phyloP scores from a whole-genome alignment of 2,888 invertebrate genomes.

The Stenichneumon culpator region DNA sequence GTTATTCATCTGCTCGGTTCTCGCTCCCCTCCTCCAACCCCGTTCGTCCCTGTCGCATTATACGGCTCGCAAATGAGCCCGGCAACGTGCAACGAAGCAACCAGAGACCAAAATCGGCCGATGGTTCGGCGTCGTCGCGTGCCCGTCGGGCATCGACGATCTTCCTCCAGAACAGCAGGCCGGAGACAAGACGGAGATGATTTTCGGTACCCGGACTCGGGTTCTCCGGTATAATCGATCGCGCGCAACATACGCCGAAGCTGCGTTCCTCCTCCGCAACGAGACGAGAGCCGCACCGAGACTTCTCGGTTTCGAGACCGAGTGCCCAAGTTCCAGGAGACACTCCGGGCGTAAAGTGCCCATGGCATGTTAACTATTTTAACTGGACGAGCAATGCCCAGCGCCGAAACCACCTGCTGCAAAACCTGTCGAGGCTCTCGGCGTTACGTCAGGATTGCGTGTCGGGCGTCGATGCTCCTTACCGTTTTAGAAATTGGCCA shows the following conservation, averaged over 20 bases:
- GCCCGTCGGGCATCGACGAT: constrained; percentile 17
- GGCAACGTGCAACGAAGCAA: constrained; percentile 3
- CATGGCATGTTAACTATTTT: constrained; percentile 23
- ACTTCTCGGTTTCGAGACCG: not conserved
- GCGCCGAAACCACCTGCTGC: too few species aligned
- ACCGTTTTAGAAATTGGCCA: too few species aligned
- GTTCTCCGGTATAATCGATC: not conserved
- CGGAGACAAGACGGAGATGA: not conserved
- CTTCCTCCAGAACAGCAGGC: not conserved
- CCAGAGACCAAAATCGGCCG: constrained; percentile 35
- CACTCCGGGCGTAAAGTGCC: constrained; percentile 10
- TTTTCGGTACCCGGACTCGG: not conserved
- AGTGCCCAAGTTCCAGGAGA: not conserved
- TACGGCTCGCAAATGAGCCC: constrained; percentile 3
- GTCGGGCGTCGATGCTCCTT: too few species aligned
- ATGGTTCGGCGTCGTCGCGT: constrained; percentile 21
- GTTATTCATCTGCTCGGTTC: constrained; percentile 7
- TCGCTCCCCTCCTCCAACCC: not conserved
- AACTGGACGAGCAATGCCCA: not conserved
- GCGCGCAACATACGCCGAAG: constrained; percentile 11
- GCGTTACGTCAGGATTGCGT: too few species aligned
- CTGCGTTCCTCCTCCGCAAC: constrained; percentile 16
- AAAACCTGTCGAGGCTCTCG: too few species aligned
- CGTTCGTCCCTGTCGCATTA: not conserved
- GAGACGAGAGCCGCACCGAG: not conserved